These are phyloP conservation scores for Polietes domitor DNA, from an alignment of 2,888 invertebrate genomes.

Conservation along the genomic window DNA sequence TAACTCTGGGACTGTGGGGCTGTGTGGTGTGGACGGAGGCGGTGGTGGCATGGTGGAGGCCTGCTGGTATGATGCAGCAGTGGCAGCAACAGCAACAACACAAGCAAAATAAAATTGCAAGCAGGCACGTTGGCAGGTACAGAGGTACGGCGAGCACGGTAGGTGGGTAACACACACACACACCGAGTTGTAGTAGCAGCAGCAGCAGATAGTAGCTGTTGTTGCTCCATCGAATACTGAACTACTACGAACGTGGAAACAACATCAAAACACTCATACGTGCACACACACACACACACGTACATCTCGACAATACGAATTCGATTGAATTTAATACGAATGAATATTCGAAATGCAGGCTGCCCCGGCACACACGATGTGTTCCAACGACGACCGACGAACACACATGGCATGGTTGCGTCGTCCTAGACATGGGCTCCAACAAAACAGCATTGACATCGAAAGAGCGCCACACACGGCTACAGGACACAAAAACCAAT, in stretches of 20 bases:
- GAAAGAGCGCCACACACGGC: constrained; percentile 57
- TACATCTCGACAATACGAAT: constrained; percentile 68
- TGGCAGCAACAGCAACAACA: not conserved
- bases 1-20: constrained; percentile 18
- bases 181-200: not conserved
- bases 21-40: constrained; percentile 46
- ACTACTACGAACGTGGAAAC: too few species aligned
- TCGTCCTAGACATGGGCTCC: constrained; percentile 62
- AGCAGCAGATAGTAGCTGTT: not conserved
- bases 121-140: constrained; percentile 40
- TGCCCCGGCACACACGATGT: constrained; percentile 65
- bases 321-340: constrained; percentile 80
- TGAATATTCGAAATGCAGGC: constrained; percentile 71
- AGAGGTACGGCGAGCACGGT: not conserved
- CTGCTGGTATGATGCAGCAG: not conserved
- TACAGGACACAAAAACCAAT: constrained; percentile 52
- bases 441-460: constrained; percentile 64
- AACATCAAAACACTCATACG: not conserved
- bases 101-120: constrained; percentile 57
- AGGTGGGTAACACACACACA: not conserved
- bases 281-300: constrained; percentile 6
- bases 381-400: not conserved
- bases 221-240: not conserved
- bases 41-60: constrained; percentile 33
- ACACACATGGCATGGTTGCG: not conserved